These are phyloP conservation scores for Lepus americanus DNA, from an alignment of 2,113 vertebrate species.

Conservation along the genomic window DNA sequence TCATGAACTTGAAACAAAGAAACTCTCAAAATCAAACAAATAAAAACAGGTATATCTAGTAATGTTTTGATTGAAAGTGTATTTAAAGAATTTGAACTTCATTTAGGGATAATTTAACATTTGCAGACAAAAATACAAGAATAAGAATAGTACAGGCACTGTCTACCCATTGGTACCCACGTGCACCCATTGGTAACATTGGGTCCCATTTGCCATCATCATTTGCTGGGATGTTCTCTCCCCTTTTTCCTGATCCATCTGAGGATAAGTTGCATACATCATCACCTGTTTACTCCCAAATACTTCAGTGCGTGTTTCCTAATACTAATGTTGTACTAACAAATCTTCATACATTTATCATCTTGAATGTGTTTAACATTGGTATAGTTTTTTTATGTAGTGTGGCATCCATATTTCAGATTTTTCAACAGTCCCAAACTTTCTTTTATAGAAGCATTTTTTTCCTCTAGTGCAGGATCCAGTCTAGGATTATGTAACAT, in stretches of 20 bases:
- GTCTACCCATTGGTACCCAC: background rate
- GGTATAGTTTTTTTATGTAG: background rate
- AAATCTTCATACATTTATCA: background rate
- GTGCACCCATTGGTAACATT: background rate
- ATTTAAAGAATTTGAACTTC: background rate
- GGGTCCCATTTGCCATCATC: background rate
- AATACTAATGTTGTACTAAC: background rate
- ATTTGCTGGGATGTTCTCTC: background rate
- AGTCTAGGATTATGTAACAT: background rate
- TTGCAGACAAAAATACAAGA: background rate
- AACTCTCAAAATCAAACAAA: background rate
- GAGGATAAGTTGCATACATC: background rate
- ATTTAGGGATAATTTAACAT: conserved; percentile 2
- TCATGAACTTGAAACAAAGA: conserved; percentile 9
- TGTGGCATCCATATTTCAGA: background rate
- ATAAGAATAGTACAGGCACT: background rate
- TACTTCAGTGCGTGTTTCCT: background rate
- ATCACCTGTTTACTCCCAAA: background rate
- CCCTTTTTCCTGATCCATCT: background rate
- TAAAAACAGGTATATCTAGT: background rate
- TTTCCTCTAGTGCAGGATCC: background rate
- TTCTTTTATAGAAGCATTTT: background rate
- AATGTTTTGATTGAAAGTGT: background rate
- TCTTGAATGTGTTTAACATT: background rate
- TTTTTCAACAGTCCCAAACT: conserved; percentile 1